These are phyloP conservation scores for Argyresthia goedartella DNA, from an alignment of 2,888 invertebrate species.

Conservation along the genomic window DNA sequence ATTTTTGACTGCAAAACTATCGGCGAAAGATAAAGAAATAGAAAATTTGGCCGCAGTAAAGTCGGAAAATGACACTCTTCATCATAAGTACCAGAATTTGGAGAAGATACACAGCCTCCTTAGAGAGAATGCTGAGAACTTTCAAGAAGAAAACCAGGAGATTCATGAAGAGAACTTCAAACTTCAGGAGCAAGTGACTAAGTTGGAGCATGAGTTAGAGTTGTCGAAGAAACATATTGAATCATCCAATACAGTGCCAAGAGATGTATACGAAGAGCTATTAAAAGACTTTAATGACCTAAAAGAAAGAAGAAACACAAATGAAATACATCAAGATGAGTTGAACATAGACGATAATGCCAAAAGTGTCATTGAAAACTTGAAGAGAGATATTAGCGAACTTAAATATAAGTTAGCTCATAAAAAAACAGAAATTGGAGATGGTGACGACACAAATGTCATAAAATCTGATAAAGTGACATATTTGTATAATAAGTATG, in stretches of 20 bases:
- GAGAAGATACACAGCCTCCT: conserved; percentile 53
- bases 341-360: conserved; percentile 62
- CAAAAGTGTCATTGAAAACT: conserved; percentile 58
- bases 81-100: conserved; percentile 59
- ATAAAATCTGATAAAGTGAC: conserved; percentile 49
- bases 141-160: conserved; percentile 67
- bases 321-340: conserved; percentile 46
- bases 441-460: conserved; percentile 26
- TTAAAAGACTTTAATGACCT: conserved; percentile 42
- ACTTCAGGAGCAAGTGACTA: conserved; percentile 57
- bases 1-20: conserved; percentile 46
- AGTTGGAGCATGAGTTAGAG: conserved; percentile 58
- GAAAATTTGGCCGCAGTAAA: conserved; percentile 27
- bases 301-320: conserved; percentile 37
- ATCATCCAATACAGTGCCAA: conserved; percentile 37
- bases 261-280: conserved; percentile 43
- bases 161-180: conserved; percentile 63
- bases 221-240: conserved; percentile 34
- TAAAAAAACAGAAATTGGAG: conserved; percentile 27
- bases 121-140: conserved; percentile 60
- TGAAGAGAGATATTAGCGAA: conserved; percentile 57
- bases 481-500: conserved; percentile 56
- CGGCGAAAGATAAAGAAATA: conserved; percentile 53
- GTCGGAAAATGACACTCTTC: conserved; percentile 47
- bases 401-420: conserved; percentile 44